Conservation (phyloP, 2,888 invertebrate genomes). For the Erpobdella octoculata region DNA sequence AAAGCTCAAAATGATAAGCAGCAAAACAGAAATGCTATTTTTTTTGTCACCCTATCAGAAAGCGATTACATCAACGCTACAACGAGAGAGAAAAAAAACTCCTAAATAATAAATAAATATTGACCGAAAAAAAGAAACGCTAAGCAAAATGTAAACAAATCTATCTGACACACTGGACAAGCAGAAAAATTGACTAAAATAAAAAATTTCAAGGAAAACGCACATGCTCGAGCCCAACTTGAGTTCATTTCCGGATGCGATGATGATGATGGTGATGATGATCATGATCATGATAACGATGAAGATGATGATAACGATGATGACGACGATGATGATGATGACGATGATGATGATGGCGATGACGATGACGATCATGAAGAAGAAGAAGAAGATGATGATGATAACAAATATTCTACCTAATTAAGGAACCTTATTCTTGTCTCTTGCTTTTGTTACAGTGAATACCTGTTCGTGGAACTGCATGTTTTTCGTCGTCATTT, state of each 20-base stretch:
- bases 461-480: neutral
- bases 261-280: neutral
- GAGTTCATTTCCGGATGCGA: no score
- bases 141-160: neutral
- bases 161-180: no score
- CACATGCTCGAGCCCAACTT: no score
- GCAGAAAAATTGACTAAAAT: no score
- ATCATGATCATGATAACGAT: constrained; percentile 19
- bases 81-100: no score
- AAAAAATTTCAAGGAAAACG: no score
- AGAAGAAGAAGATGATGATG: neutral
- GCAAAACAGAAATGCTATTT: no score
- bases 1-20: no score
- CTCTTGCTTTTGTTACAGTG: neutral
- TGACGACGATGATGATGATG: neutral
- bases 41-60: no score
- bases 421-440: neutral
- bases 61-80: no score
- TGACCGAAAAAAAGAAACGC: neutral
- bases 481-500: neutral
- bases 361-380: neutral
- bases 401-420: neutral
- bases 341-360: neutral
- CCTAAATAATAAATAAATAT: no score
- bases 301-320: neutral